phyloP scores from a whole-genome alignment of 30 jellyfish, hydroid and myxozoan genomes.

The Chironex yamaguchii region DNA sequence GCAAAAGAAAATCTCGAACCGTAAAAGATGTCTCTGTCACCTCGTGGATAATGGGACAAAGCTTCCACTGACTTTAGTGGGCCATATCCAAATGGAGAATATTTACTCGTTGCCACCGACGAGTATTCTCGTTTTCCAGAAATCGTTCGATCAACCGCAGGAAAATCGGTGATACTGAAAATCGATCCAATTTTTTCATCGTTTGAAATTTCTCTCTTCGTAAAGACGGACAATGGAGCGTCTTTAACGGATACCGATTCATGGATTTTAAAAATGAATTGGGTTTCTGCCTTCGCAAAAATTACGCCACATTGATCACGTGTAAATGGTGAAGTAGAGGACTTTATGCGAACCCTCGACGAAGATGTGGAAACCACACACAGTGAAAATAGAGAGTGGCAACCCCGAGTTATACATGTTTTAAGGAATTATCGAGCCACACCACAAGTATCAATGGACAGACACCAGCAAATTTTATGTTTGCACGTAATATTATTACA shows the following conservation, averaged over 20 bases:
- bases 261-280: neutral
- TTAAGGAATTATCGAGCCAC: conserved; percentile 58
- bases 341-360: conserved; percentile 29
- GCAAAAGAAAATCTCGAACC: conserved; percentile 5
- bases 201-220: neutral
- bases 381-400: conserved; percentile 59
- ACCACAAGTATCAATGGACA: conserved; percentile 48
- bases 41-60: too few relatives aligned
- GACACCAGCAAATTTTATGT: conserved; percentile 18
- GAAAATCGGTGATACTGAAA: neutral
- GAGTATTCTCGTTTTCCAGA: conserved; percentile 48
- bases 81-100: conserved; percentile 29
- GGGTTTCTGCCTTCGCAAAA: conserved; percentile 10
- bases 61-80: conserved; percentile 34
- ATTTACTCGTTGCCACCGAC: conserved; percentile 36
- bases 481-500: conserved; percentile 8
- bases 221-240: conserved; percentile 61
- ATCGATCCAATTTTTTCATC: neutral
- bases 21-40: neutral
- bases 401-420: conserved; percentile 37
- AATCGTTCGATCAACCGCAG: conserved; percentile 2
- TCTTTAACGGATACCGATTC: too few relatives aligned
- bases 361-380: conserved; percentile 43
- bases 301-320: conserved; percentile 36
- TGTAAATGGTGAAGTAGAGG: conserved; percentile 53